Conservation (phyloP, 2,113 vertebrate species). For the Recurvirostra avosetta region DNA sequence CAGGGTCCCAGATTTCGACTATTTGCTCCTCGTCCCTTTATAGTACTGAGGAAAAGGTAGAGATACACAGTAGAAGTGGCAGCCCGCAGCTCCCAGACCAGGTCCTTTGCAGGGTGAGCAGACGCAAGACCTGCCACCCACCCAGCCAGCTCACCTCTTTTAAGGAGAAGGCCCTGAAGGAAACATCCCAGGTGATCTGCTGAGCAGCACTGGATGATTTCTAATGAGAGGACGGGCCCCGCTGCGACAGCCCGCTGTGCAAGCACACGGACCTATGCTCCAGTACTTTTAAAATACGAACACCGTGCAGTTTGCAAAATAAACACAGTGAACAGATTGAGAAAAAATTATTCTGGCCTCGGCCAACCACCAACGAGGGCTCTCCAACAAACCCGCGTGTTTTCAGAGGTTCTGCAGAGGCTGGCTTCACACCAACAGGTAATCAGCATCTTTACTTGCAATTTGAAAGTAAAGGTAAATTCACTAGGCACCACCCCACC, state of each 20-base stretch:
- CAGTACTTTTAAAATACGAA: neutral
- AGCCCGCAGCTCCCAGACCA: neutral
- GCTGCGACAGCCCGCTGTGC: neutral
- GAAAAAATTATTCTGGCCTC: neutral
- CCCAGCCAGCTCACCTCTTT: neutral
- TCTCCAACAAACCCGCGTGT: neutral
- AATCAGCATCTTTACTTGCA: neutral
- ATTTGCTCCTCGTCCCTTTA: rapidly evolving
- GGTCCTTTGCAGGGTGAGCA: neutral
- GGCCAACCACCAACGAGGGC: neutral
- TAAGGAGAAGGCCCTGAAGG: neutral
- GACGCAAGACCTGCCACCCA: rapidly evolving
- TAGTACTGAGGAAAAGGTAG: neutral
- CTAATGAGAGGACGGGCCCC: neutral
- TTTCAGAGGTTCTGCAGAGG: neutral
- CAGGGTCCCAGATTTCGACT: neutral
- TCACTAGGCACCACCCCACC: neutral
- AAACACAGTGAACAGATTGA: neutral
- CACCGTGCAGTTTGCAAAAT: neutral
- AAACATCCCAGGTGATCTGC: neutral
- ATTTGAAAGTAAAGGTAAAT: neutral
- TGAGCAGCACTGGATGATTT: neutral
- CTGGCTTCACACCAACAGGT: neutral
- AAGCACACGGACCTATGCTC: neutral
- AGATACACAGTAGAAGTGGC: neutral